Evolutionary conservation across 2,797 vertebrate species (phyloP).

Genomic region (Phrynocephalus forsythii): DNA sequence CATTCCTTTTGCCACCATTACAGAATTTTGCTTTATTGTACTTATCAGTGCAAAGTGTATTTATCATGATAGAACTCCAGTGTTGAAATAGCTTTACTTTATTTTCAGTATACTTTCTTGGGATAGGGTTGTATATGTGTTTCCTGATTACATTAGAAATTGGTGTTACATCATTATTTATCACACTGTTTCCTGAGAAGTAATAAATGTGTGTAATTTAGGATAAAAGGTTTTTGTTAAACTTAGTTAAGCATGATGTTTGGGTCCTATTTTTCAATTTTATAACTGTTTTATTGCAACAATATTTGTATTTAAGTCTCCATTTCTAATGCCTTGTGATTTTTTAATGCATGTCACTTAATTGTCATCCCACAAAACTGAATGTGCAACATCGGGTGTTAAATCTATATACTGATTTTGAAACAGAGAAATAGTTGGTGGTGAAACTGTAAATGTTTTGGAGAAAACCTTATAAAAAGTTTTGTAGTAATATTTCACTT

Average conservation of each 20-base stretch:
- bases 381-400: slow-evolving; percentile 86
- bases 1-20: slow-evolving; percentile 81
- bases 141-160: slow-evolving; percentile 83
- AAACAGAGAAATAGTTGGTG: slow-evolving; percentile 84
- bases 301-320: slow-evolving; percentile 87
- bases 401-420: slow-evolving; percentile 84
- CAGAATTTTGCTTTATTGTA: slow-evolving; percentile 82
- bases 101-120: slow-evolving; percentile 79
- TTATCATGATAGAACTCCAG: slow-evolving; percentile 83
- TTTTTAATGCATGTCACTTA: slow-evolving; percentile 86
- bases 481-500: slow-evolving; percentile 99
- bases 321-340: slow-evolving; percentile 86
- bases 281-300: slow-evolving; percentile 87
- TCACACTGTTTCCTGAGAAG: slow-evolving; percentile 82
- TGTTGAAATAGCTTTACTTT: slow-evolving; percentile 81
- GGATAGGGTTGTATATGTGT: slow-evolving; percentile 83
- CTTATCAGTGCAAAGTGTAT: slow-evolving; percentile 84
- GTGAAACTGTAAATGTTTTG: slow-evolving; percentile 86
- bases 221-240: slow-evolving; percentile 84
- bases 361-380: slow-evolving; percentile 82
- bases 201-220: slow-evolving; percentile 86
- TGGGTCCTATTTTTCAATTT: slow-evolving; percentile 88
- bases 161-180: slow-evolving; percentile 86
- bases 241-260: slow-evolving; percentile 86
- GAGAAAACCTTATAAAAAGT: slow-evolving; percentile 85